These are phyloP conservation scores for Parotocinclus haroldoi DNA, from an alignment of 2,797 vertebrate genomes.

Conservation along the genomic window DNA sequence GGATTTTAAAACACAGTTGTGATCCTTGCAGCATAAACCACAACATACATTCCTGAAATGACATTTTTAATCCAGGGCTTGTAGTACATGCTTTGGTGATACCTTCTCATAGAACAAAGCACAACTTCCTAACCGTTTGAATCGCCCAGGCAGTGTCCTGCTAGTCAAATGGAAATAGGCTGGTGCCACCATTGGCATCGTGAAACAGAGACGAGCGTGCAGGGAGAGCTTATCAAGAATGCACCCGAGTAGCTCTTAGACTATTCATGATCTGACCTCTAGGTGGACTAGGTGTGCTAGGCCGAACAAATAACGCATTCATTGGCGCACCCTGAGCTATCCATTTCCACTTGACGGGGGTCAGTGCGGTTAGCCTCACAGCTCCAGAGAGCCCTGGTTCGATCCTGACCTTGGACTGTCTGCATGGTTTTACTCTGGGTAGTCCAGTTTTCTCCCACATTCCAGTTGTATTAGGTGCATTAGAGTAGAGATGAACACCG, in stretches of 20 bases:
- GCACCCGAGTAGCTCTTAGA: constrained; percentile 34
- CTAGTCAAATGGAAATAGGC: constrained; percentile 16
- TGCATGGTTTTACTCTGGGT: too few species aligned
- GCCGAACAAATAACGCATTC: too few species aligned
- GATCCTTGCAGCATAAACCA: not conserved
- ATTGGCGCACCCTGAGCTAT: too few species aligned
- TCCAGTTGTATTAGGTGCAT: too few species aligned
- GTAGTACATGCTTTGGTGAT: constrained; percentile 12
- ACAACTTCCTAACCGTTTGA: not conserved
- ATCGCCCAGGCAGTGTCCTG: constrained; percentile 6
- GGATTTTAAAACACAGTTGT: not conserved
- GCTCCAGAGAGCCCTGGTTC: too few species aligned
- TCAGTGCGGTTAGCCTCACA: too few species aligned
- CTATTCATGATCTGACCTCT: constrained; percentile 39
- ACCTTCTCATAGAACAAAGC: not conserved
- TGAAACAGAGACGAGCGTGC: constrained; percentile 38
- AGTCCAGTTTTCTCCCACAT: too few species aligned
- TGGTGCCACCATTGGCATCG: constrained; percentile 21
- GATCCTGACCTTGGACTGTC: too few species aligned
- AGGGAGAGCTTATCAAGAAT: constrained; percentile 42
- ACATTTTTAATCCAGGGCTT: constrained; percentile 21
- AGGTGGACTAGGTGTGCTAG: not conserved
- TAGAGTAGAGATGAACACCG: too few species aligned
- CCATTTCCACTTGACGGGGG: too few species aligned
- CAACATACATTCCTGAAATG: not conserved